Base-by-base conservation (phyloP, 2,888 invertebrate genomes). In the Trachelus troglodyta region DNA sequence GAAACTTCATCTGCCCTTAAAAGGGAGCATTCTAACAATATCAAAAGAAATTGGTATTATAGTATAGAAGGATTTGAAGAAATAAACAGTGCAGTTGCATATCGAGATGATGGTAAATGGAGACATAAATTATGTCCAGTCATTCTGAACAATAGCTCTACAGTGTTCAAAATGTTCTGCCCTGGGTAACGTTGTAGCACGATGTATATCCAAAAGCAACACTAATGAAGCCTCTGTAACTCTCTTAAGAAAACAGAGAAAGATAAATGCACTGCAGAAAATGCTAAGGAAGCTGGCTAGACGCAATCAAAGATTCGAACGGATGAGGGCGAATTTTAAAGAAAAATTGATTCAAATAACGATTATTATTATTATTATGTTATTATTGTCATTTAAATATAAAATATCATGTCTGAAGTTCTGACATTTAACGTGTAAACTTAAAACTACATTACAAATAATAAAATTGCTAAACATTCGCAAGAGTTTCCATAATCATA, bases 121-220 rank as follows among this genome's bases (percentile, higher is more conserved):
- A 87, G 90, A 77, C 90, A 91, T 71, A 73, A 83, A 34, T 83
- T 85, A 56, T 91, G 91, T 82, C 83, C 89, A 2, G 82, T 91
- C 73, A 84, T 90, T 74, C 77, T 91, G 68, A 87, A 88, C 75
- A 87, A 87, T 68, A 87, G 86, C 33, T 83, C 85, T 23, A 23
- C 81, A 0, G 75, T 91, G 91, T 78, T 86, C 87, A n/a, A 89
- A 85, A 79, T 91, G 91, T 79, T 82, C 83, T 76, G 82, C 85
- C 34, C 78, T 85, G 33, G 82, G 80, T 74, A 76, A 40, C 30
- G 80, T 77, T 34, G 34, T 80, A 33, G 79, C 77, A n/a, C 81
- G 83, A 12, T 81, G 79, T 37, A 81, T 79, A 77, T 40, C 80
- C 37, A 79, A 79, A 76, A 81, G 80, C 68, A 81, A 82, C 76